Conservation (phyloP, 2,797 vertebrate genomes). For the Thunnus albacares region DNA sequence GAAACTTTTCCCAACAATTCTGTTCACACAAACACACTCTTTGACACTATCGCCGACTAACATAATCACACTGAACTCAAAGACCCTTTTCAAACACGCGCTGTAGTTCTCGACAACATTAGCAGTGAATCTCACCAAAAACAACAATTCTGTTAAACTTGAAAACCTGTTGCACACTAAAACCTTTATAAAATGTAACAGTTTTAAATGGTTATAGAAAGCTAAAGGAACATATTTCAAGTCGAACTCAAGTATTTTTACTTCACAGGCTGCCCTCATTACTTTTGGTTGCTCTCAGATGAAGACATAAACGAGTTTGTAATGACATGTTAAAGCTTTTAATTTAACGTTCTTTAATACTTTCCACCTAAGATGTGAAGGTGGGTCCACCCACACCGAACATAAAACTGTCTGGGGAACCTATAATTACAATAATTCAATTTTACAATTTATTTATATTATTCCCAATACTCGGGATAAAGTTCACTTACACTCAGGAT, state of each 20-base stretch:
- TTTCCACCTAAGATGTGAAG: background rate
- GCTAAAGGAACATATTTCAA: background rate
- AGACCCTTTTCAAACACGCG: constrained; percentile 25
- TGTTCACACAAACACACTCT: background rate
- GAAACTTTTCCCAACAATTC: background rate
- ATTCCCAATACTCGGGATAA: background rate
- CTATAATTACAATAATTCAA: background rate
- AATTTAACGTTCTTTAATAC: constrained; percentile 8
- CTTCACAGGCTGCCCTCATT: background rate
- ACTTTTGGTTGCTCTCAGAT: background rate
- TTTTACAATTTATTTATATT: background rate
- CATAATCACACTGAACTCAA: constrained; percentile 23
- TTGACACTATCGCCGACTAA: background rate
- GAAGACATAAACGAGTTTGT: background rate
- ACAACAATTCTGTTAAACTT: background rate
- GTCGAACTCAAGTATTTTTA: background rate
- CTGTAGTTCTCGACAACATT: background rate
- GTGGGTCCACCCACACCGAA: background rate
- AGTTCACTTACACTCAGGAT: too few species aligned
- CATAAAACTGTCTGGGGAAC: background rate
- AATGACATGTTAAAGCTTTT: background rate
- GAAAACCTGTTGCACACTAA: background rate
- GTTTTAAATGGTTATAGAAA: background rate
- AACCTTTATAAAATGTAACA: background rate
- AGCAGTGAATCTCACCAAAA: background rate